Conservation (phyloP, 2,888 invertebrate genomes). For the Scaeva pyrastri region DNA sequence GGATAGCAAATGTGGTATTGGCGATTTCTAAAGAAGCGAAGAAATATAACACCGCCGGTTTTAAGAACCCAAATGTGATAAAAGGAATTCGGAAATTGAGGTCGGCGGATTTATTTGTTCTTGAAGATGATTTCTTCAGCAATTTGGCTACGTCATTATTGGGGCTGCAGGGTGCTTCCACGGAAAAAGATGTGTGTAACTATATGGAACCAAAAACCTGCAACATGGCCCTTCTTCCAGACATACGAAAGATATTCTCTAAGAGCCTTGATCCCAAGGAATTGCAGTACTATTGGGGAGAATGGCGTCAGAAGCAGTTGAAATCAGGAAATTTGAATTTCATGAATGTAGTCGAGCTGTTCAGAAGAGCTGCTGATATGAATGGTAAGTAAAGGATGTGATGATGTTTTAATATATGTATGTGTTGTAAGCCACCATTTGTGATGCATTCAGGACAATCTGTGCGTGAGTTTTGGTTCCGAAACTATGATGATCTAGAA, state of each 20-base stretch:
- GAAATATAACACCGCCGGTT: slow-evolving; percentile 81
- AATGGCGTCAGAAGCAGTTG: slow-evolving; percentile 88
- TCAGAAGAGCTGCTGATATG: slow-evolving; percentile 88
- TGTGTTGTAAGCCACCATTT: not conserved
- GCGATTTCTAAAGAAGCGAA: slow-evolving; percentile 85
- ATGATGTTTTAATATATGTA: not conserved
- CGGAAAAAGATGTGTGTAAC: slow-evolving; percentile 85
- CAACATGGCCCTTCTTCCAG: slow-evolving; percentile 78
- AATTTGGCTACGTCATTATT: slow-evolving; percentile 80
- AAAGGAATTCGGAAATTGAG: slow-evolving; percentile 79
- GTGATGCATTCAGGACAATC: slow-evolving; percentile 26
- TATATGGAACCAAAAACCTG: slow-evolving; percentile 64
- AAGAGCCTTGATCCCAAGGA: slow-evolving; percentile 87
- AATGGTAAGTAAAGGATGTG: slow-evolving; percentile 84
- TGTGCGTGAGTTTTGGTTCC: slow-evolving; percentile 66
- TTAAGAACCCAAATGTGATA: slow-evolving; percentile 77
- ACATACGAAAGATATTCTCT: slow-evolving; percentile 80
- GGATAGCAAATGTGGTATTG: slow-evolving; percentile 80
- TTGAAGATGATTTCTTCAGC: slow-evolving; percentile 81
- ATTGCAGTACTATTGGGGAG: slow-evolving; percentile 89
- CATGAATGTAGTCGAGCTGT: slow-evolving; percentile 86
- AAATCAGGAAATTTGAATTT: slow-evolving; percentile 83
- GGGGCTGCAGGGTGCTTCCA: slow-evolving; percentile 79
- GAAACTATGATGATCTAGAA: slow-evolving; percentile 85
- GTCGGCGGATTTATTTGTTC: slow-evolving; percentile 79